These are phyloP conservation scores for Athene noctua DNA, from an alignment of 2,113 vertebrate species.

Conservation along the genomic window DNA sequence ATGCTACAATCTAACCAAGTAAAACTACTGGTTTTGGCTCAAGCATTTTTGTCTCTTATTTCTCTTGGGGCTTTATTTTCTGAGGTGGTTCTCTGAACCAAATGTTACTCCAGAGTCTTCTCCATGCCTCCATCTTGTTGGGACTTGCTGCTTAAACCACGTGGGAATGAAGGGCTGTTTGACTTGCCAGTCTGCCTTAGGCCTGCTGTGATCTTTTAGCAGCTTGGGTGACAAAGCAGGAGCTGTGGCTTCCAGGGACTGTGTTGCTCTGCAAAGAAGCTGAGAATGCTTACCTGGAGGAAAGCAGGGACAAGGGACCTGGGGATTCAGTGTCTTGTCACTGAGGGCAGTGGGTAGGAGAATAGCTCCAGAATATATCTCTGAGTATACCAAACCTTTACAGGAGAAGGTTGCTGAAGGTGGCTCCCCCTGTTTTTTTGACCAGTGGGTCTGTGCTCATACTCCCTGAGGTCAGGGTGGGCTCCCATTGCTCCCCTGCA, in stretches of 20 bases:
- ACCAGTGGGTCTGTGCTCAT: accelerated
- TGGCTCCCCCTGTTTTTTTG: not conserved
- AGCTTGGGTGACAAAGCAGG: not conserved
- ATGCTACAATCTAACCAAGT: not conserved
- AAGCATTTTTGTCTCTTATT: not conserved
- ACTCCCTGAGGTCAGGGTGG: not conserved
- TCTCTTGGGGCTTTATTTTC: not conserved
- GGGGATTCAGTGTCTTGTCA: not conserved
- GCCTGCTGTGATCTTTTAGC: not conserved
- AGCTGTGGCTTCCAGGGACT: not conserved
- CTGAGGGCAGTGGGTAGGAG: not conserved
- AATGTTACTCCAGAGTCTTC: not conserved
- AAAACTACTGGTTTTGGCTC: not conserved
- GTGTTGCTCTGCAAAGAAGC: not conserved
- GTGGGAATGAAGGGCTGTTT: not conserved
- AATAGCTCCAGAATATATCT: not conserved
- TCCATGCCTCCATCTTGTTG: not conserved
- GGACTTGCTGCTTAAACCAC: not conserved
- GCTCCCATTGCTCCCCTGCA: not conserved
- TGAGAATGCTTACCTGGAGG: not conserved
- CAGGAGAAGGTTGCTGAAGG: not conserved
- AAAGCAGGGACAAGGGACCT: not conserved
- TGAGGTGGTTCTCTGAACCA: not conserved
- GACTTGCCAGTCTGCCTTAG: not conserved
- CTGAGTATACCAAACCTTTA: not conserved